Evolutionary conservation across 1,140 invertebrate species (phyloP), one percentile per base, ranked within the genome.

Genomic region (Pectinophora gossypiella): DNA sequence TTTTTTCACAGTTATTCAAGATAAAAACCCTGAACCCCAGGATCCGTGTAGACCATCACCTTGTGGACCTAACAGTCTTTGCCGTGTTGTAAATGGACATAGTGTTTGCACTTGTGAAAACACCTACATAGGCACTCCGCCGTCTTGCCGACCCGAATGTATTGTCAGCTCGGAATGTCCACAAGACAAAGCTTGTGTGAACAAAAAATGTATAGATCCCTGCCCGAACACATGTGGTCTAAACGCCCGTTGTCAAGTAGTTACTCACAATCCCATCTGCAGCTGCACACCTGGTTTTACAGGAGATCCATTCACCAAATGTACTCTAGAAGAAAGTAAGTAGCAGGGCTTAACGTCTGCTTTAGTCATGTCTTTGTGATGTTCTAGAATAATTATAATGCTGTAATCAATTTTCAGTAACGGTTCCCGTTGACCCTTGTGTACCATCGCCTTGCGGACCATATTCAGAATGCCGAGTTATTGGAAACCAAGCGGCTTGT

Each of bases 191-290:
- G 94, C 95, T 3, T 97, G 96, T 72, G 89, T 95, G 23, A 92
- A 93, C 59, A 93, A 96, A 69, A 95, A 94, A 78, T 97, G 95
- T 68, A 81, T 91, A 7, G 93, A 97, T 83, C 95, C 95, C 5
- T 97, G 95, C 78, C 91, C 91, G 7, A 93, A 94, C 44, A 92
- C 93, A 10, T 97, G 95, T 75, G 95, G 94, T 20, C 63, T 91
- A 12, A 93, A 95, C 64, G 95, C 95, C 0, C 90, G 93, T 49
- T 97, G 95, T 64, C 90, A 94, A 73, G 94, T 95, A 7, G 90
- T 96, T 10, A 95, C 94, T 57, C 95, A 96, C 68, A 95, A 95
- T 79, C 94, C 95, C 2, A 94, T 95, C 58, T 96, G 95, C 76
- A 94, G 91, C 61, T 95, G 94, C 68, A 88, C 91, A 27, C 84